A percentile compares a stretch with the other conserved stretches of the same genome.
These are phyloP conservation scores for Cryptoleucopteryx plumbea DNA, from an alignment of 2,113 vertebrate species.

Conservation along the genomic window DNA sequence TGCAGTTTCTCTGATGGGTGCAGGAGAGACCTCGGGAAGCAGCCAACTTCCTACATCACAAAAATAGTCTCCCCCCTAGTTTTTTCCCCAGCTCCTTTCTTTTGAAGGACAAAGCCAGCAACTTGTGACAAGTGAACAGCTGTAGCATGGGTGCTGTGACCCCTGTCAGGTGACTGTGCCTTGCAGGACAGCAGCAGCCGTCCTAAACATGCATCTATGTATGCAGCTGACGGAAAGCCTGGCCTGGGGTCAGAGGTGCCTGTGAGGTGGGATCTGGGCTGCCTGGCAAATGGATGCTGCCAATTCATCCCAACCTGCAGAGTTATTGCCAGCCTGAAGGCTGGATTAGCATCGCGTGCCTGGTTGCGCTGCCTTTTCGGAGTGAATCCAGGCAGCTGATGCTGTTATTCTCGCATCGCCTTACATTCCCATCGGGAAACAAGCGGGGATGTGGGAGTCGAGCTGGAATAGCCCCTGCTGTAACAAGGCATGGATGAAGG, in stretches of 20 bases:
- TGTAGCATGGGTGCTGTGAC: accelerated
- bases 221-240: background rate
- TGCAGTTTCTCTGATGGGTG: background rate
- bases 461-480: background rate
- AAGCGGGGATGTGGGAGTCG: accelerated
- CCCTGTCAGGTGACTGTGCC: background rate
- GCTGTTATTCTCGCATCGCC: background rate
- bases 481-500: background rate
- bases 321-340: background rate
- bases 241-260: accelerated
- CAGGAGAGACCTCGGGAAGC: background rate
- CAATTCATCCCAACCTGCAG: background rate
- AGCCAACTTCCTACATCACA: background rate
- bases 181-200: background rate
- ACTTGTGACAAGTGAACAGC: accelerated
- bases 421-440: background rate
- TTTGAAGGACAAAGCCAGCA: background rate
- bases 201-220: accelerated
- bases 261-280: background rate
- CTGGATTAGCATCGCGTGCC: accelerated
- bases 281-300: background rate
- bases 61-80: accelerated
- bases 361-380: background rate
- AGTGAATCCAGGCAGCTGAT: background rate
- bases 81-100: background rate